phyloP scores from a whole-genome alignment of 2,888 invertebrate genomes.

The Drosophila mettleri region DNA sequence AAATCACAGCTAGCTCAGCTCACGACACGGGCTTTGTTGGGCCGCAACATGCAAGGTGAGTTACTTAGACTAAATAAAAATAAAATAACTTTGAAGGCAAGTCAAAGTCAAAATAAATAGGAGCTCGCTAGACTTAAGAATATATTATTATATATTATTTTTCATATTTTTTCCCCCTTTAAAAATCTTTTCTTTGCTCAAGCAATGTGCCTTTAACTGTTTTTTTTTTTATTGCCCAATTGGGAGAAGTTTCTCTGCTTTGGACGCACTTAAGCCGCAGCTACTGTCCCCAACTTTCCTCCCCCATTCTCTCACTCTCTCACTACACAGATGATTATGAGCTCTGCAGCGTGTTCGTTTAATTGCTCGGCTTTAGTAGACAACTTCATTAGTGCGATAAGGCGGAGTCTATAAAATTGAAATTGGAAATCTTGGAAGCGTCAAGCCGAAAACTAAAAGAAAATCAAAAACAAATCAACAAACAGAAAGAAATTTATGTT shows the following conservation, averaged over 20 bases:
- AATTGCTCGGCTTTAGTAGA: constrained; percentile 72
- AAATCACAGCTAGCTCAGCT: constrained; percentile 92
- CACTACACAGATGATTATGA: constrained; percentile 43
- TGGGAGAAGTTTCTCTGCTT: constrained; percentile 2
- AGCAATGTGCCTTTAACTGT: neutral
- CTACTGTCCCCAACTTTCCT: constrained; percentile 7
- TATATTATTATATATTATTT: neutral
- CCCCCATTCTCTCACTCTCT: neutral
- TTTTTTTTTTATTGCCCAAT: constrained; percentile 24
- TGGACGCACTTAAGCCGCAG: constrained; percentile 43
- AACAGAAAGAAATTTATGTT: constrained; percentile 43
- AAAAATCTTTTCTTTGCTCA: neutral
- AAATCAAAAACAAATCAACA: constrained; percentile 4
- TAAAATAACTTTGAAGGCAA: neutral
- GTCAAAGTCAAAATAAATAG: neutral
- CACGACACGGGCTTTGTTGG: constrained; percentile 93
- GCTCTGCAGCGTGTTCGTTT: constrained; percentile 62
- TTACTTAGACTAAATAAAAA: constrained; percentile 11
- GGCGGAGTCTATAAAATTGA: constrained; percentile 57
- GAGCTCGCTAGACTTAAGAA: neutral
- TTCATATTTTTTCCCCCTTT: neutral
- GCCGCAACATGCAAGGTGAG: constrained; percentile 92
- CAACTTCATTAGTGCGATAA: constrained; percentile 75
- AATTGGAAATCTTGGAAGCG: constrained; percentile 30
- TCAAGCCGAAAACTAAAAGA: constrained; percentile 12